These are phyloP conservation scores for Cinclus cinclus DNA, from an alignment of 2,113 vertebrate species.

Conservation along the genomic window DNA sequence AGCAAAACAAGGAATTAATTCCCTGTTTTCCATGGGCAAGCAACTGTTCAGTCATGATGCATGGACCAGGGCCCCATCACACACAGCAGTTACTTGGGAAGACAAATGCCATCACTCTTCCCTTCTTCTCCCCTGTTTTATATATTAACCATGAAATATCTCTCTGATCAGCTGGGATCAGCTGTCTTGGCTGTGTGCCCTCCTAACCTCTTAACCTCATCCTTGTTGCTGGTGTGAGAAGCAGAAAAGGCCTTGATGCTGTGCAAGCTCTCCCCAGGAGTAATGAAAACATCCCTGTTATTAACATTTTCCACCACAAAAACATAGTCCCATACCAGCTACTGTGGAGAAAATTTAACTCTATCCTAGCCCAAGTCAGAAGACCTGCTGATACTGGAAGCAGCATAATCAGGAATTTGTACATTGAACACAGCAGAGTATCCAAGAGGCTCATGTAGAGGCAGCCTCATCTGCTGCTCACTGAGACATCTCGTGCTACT, in stretches of 20 bases:
- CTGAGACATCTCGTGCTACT: background rate
- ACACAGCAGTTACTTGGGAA: fast-evolving
- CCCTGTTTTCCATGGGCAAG: background rate
- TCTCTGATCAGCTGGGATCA: background rate
- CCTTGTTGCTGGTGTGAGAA: background rate
- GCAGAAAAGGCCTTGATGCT: background rate
- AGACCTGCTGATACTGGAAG: background rate
- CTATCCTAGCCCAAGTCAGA: background rate
- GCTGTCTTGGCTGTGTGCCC: background rate
- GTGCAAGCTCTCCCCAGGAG: background rate
- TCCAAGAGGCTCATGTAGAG: background rate
- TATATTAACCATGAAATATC: background rate
- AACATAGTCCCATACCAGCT: background rate
- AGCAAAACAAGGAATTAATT: background rate
- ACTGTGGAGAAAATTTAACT: background rate
- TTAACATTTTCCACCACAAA: background rate
- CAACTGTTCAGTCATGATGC: background rate
- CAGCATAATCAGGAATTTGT: background rate
- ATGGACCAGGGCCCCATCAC: background rate
- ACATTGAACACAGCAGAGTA: background rate
- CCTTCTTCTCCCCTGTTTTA: background rate
- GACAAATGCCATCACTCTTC: background rate
- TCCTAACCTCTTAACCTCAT: background rate
- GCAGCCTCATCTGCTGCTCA: background rate
- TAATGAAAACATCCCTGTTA: background rate